Percentiles rank a stretch among this genome's conserved stretches.
phyloP scores from a whole-genome alignment of 1,140 invertebrate species.

The Papilio dardanus region DNA sequence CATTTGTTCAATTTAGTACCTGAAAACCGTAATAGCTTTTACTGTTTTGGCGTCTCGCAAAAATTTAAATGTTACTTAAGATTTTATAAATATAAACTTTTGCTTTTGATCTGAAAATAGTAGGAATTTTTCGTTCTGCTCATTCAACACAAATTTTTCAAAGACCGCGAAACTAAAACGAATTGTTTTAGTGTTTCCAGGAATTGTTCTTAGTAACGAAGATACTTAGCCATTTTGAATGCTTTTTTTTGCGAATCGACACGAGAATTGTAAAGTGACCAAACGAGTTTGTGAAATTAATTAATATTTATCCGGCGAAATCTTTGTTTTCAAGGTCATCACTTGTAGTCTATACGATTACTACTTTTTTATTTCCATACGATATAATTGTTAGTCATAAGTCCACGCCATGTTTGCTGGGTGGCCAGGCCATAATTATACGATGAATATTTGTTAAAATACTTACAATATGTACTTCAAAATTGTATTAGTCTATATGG shows the following conservation, averaged over 20 bases:
- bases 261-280: slow-evolving; percentile 55
- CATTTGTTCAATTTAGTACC: background rate
- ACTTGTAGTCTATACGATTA: slow-evolving; percentile 12
- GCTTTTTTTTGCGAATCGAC: slow-evolving; percentile 43
- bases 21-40: background rate
- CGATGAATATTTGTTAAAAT: background rate
- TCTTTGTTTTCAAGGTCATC: slow-evolving; percentile 60
- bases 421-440: background rate
- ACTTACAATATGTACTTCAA: too few species aligned
- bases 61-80: too few species aligned
- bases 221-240: background rate
- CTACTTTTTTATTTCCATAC: slow-evolving; percentile 1
- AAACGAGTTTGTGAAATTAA: slow-evolving; percentile 70
- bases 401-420: slow-evolving; percentile 5
- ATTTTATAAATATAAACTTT: background rate
- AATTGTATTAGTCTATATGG: background rate
- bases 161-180: background rate
- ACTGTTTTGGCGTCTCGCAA: too few species aligned
- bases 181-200: slow-evolving; percentile 6
- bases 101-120: too few species aligned
- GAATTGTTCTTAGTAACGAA: background rate
- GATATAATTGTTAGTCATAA: background rate
- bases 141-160: background rate
- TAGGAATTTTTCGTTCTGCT: background rate
- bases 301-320: slow-evolving; percentile 67